phyloP scores from a whole-genome alignment of 2,113 vertebrate genomes.

The Rynchops niger region DNA sequence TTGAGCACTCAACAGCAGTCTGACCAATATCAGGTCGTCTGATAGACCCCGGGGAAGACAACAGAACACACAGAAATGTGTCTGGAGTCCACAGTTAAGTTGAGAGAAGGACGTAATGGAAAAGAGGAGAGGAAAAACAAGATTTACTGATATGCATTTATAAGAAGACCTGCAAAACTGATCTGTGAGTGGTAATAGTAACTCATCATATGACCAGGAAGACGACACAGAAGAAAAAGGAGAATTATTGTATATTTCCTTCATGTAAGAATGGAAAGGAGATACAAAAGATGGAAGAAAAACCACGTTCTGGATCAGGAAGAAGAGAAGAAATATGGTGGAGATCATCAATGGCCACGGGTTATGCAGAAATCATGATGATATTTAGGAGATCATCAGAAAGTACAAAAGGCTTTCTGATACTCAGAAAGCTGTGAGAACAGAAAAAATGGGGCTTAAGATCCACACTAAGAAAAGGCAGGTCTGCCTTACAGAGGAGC shows the following conservation, averaged over 20 bases:
- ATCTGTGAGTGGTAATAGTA: not conserved
- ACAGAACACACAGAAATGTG: not conserved
- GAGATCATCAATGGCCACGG: not conserved
- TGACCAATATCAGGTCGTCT: not conserved
- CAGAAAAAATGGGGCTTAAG: not conserved
- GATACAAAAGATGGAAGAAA: not conserved
- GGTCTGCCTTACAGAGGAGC: not conserved
- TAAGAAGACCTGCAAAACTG: not conserved
- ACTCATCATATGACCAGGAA: not conserved
- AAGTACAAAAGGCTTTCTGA: not conserved
- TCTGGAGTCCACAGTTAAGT: not conserved
- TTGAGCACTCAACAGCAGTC: not conserved
- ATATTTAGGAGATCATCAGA: not conserved
- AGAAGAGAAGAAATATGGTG: not conserved
- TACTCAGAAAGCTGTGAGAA: not conserved
- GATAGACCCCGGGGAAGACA: not conserved
- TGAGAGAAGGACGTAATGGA: not conserved
- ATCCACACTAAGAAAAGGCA: not conserved
- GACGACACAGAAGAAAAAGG: not conserved
- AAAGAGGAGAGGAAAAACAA: not conserved
- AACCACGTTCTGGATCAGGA: not conserved
- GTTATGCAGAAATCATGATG: not conserved
- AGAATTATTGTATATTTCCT: not conserved
- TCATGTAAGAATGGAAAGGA: not conserved
- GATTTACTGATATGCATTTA: not conserved